A percentile compares a stretch with the other conserved stretches of the same genome.
These are phyloP conservation scores for Hipposideros armiger DNA, from an alignment of 2,113 vertebrate species.

Conservation along the genomic window DNA sequence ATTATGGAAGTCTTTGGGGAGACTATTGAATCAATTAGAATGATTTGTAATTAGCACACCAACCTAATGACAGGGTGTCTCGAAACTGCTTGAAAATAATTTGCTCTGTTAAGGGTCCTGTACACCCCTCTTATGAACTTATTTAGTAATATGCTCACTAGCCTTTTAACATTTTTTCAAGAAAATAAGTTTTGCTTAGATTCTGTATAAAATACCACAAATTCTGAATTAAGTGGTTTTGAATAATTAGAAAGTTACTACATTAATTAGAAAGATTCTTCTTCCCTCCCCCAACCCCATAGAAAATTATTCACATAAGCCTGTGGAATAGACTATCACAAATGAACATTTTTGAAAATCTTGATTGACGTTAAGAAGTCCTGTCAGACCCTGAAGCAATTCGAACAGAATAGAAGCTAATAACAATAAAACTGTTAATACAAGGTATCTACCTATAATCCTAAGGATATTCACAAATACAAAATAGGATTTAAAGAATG, in stretches of 20 bases:
- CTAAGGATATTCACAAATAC: background rate
- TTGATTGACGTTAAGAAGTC: background rate
- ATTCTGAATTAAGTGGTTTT: constrained; percentile 15
- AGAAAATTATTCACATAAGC: constrained; percentile 35
- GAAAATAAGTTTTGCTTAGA: background rate
- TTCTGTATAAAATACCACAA: background rate
- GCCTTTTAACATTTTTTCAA: background rate
- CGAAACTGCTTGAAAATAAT: constrained; percentile 72
- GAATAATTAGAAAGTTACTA: background rate
- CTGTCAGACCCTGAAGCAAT: background rate
- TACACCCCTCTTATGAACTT: constrained; percentile 32
- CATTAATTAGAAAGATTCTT: background rate
- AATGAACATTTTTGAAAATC: background rate
- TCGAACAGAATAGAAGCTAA: background rate
- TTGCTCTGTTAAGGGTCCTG: constrained; percentile 60
- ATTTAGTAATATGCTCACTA: background rate
- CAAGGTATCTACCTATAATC: background rate
- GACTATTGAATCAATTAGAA: constrained; percentile 78
- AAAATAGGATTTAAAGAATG: background rate
- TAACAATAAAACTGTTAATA: background rate
- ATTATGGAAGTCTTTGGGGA: constrained; percentile 78
- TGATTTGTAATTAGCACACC: constrained; percentile 82
- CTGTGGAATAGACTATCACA: background rate
- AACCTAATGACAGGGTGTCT: constrained; percentile 78
- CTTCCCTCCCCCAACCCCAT: fast-evolving